These are phyloP conservation scores for Hemaris fuciformis DNA, from an alignment of 2,888 invertebrate species.

Conservation along the genomic window DNA sequence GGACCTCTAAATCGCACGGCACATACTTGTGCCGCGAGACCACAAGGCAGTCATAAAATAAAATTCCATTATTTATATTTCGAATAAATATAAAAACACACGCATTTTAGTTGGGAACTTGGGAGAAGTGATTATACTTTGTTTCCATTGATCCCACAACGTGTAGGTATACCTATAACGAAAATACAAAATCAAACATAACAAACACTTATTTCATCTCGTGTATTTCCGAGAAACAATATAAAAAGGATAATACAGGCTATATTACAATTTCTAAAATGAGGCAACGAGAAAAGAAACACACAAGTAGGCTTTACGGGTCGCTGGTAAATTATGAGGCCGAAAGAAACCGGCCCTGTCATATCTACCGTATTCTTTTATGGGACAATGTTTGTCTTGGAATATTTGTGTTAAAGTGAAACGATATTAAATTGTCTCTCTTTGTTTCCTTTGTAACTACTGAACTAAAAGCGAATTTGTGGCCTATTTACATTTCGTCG, in stretches of 20 bases:
- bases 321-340: constrained; percentile 32
- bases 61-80: too few species aligned
- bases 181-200: neutral
- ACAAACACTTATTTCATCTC: neutral
- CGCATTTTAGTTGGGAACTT: too few species aligned
- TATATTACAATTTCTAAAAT: constrained; percentile 16
- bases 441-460: neutral
- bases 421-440: constrained; percentile 16
- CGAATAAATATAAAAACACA: too few species aligned
- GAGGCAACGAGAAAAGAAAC: constrained; percentile 24
- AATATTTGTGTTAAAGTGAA: constrained; percentile 21
- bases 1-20: too few species aligned
- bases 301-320: constrained; percentile 24
- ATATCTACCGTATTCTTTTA: constrained; percentile 31
- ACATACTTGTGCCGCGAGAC: too few species aligned
- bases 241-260: constrained; percentile 8
- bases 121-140: too few species aligned
- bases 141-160: too few species aligned
- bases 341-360: constrained; percentile 28
- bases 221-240: neutral
- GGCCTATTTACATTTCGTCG: neutral
- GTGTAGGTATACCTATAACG: too few species aligned
- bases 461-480: neutral
- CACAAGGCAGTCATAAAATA: too few species aligned
- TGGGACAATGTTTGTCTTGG: constrained; percentile 24